Evolutionary conservation across 2,113 vertebrate species (phyloP).

Genomic region (Aleadryas rufinucha): DNA sequence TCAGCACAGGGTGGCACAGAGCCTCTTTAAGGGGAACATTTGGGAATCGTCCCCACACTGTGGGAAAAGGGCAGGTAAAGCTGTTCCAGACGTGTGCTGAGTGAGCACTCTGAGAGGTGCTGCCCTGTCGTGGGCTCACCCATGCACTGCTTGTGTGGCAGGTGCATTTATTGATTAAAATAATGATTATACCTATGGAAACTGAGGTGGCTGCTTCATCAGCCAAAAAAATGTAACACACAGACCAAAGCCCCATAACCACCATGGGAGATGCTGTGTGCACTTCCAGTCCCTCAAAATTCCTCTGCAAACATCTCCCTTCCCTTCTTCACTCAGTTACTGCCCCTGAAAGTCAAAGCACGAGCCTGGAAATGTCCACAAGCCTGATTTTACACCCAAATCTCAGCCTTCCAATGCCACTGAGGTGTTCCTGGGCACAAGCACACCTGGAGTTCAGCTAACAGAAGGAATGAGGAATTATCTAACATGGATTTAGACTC

Average conservation of each 20-base stretch:
- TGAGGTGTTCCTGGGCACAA: neutral
- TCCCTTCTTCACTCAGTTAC: neutral
- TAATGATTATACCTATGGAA: neutral
- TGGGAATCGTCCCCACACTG: neutral
- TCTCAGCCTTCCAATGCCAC: accelerated
- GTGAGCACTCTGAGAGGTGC: neutral
- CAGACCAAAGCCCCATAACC: neutral
- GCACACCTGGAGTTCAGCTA: neutral
- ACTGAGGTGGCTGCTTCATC: neutral
- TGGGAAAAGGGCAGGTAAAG: neutral
- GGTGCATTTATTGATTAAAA: neutral
- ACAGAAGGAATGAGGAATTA: neutral
- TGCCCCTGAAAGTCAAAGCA: neutral
- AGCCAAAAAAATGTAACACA: neutral
- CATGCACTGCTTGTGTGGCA: neutral
- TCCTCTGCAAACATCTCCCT: neutral
- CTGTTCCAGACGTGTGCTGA: neutral
- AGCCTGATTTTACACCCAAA: neutral
- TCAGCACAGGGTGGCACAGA: neutral
- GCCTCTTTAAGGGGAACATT: neutral
- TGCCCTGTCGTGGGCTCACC: neutral
- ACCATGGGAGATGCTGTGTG: neutral
- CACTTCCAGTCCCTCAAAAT: neutral
- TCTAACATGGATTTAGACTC: neutral
- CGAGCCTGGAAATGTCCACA: neutral